These are phyloP conservation scores for Mirounga angustirostris DNA, from an alignment of 2,113 vertebrate genomes.

Conservation along the genomic window DNA sequence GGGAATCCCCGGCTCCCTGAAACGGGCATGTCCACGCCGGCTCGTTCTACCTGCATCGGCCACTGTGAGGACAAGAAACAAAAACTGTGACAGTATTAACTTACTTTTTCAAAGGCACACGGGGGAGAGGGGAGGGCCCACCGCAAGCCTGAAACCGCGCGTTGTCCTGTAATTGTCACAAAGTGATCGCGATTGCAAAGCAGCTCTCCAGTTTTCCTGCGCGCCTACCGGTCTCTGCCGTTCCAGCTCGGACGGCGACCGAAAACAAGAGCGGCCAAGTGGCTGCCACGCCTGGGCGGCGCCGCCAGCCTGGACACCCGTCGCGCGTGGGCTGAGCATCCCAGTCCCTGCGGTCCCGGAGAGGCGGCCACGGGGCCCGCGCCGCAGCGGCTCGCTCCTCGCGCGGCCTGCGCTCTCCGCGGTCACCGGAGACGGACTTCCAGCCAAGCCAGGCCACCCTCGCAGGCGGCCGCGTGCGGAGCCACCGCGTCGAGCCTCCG, in stretches of 20 bases:
- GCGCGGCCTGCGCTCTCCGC: neutral
- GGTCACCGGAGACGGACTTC: rapidly evolving
- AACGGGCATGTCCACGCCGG: too few species aligned
- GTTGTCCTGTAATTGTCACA: rapidly evolving
- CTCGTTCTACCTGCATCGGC: neutral
- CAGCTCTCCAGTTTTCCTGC: rapidly evolving
- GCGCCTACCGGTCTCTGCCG: rapidly evolving
- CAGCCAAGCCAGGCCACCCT: neutral
- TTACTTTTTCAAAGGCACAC: neutral
- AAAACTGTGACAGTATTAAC: rapidly evolving
- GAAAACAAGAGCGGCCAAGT: neutral
- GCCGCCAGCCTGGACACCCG: rapidly evolving
- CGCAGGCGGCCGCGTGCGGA: neutral
- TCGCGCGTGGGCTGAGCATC: rapidly evolving
- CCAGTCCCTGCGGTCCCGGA: neutral
- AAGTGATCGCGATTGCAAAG: rapidly evolving
- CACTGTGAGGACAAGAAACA: neutral
- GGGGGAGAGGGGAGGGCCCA: rapidly evolving
- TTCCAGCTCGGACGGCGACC: neutral
- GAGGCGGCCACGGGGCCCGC: neutral
- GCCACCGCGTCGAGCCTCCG: neutral
- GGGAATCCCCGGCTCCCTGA: neutral
- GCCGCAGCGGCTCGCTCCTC: neutral
- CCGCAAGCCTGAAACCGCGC: neutral
- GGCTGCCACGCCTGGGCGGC: rapidly evolving